phyloP scores from a whole-genome alignment of 53 echinoderm and acorn worm species.

The Holothuria leucospilota region DNA sequence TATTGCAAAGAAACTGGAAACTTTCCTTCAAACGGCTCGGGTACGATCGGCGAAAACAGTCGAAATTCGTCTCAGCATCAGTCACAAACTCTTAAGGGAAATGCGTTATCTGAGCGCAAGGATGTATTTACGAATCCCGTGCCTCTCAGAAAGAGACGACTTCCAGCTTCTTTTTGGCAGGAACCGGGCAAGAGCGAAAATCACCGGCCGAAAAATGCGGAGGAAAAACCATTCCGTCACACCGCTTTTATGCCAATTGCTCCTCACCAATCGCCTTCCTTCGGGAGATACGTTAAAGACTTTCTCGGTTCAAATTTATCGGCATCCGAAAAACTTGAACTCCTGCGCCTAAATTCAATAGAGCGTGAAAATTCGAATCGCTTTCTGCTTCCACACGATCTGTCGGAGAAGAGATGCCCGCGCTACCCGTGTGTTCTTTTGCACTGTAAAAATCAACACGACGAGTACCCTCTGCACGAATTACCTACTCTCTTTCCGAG shows the following conservation, averaged over 20 bases:
- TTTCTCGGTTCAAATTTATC: conserved; percentile 42
- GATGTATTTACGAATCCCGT: conserved; percentile 54
- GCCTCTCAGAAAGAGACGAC: conserved; percentile 88
- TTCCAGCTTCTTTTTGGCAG: conserved; percentile 99
- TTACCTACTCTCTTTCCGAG: conserved; percentile 10
- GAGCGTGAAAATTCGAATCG: conserved; percentile 32
- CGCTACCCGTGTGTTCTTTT: conserved; percentile 33
- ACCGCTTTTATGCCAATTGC: conserved; percentile 39
- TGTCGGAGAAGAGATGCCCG: background rate
- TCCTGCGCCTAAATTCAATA: conserved; percentile 33
- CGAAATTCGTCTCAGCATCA: no score
- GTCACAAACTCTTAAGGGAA: background rate
- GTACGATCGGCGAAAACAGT: background rate
- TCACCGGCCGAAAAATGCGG: conserved; percentile 43
- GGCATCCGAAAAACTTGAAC: conserved; percentile 43
- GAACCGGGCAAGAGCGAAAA: conserved; percentile 88
- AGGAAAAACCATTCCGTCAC: conserved; percentile 12
- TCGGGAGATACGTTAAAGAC: conserved; percentile 25
- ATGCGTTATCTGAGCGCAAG: background rate
- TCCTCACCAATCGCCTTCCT: background rate
- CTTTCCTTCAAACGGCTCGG: background rate
- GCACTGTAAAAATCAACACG: conserved; percentile 45
- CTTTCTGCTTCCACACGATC: background rate
- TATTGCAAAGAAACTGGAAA: background rate
- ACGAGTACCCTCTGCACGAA: background rate